These are phyloP conservation scores for Muraenolepis orangiensis DNA, from an alignment of 2,797 vertebrate genomes.

Conservation along the genomic window DNA sequence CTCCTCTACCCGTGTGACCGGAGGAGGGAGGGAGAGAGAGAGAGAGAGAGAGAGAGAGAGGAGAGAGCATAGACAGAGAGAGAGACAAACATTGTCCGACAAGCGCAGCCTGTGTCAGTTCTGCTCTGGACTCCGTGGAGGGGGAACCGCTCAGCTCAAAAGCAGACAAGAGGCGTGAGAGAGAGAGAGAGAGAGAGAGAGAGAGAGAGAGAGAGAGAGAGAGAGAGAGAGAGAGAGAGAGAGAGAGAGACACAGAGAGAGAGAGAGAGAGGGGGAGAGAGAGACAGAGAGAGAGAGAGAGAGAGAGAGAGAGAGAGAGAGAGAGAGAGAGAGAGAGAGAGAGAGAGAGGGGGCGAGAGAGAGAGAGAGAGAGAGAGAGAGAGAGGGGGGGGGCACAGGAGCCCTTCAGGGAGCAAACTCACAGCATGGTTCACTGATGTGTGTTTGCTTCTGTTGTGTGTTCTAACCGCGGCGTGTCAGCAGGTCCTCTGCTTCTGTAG, in stretches of 20 bases:
- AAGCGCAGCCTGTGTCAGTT: neutral
- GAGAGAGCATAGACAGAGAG: too few species aligned
- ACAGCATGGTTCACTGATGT: neutral
- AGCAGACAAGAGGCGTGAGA: too few species aligned
- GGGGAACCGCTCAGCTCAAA: neutral
- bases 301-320: neutral
- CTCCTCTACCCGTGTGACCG: neutral
- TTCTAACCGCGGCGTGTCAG: constrained; percentile 4
- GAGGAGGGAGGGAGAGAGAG: neutral
- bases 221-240: neutral
- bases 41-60: too few species aligned
- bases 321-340: constrained; percentile 10
- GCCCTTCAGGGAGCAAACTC: neutral
- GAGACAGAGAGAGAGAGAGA: neutral
- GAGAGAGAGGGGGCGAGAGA: neutral
- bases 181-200: neutral
- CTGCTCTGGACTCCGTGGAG: neutral
- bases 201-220: neutral
- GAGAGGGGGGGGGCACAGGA: neutral
- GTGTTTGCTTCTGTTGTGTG: neutral
- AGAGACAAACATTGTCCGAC: neutral
- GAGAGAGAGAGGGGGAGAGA: neutral
- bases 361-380: constrained; percentile 7
- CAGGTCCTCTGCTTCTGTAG: neutral
- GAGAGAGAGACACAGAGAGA: constrained; percentile 5